Conservation (phyloP, 2,888 invertebrate species). For the Amphiduros pacificus region DNA sequence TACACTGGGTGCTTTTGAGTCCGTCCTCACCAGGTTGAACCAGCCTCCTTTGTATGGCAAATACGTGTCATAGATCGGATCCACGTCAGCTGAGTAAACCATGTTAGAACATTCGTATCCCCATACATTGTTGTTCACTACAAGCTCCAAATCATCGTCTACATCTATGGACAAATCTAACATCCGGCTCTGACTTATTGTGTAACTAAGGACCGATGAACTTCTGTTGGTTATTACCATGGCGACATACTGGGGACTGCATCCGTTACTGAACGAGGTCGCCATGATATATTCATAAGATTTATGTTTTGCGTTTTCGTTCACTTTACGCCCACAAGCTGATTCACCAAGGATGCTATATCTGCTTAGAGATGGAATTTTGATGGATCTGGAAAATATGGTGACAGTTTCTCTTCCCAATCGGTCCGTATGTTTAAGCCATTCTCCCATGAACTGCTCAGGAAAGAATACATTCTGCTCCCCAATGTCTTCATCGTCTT, state of each 20-base stretch:
- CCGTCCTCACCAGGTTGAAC: neutral
- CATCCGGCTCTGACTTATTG: neutral
- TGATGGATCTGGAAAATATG: neutral
- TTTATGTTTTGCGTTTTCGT: neutral
- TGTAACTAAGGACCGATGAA: neutral
- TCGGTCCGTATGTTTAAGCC: neutral
- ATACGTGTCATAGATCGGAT: neutral
- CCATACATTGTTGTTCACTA: neutral
- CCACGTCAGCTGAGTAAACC: neutral
- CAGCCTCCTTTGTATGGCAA: neutral
- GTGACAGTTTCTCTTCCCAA: neutral
- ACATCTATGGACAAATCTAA: neutral
- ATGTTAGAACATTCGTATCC: neutral
- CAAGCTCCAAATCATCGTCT: neutral
- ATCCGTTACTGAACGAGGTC: neutral
- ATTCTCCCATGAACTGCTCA: neutral
- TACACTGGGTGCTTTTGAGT: neutral
- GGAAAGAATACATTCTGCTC: neutral
- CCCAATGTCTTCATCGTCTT: neutral
- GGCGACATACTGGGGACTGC: neutral
- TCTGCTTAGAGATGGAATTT: neutral
- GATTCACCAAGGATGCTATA: neutral
- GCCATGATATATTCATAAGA: neutral
- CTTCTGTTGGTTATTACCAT: neutral
- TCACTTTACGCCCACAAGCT: neutral